Evolutionary conservation across 1,140 invertebrate species (phyloP), one percentile per base, ranked within the genome.

Genomic region (Sarcophaga bullata): DNA sequence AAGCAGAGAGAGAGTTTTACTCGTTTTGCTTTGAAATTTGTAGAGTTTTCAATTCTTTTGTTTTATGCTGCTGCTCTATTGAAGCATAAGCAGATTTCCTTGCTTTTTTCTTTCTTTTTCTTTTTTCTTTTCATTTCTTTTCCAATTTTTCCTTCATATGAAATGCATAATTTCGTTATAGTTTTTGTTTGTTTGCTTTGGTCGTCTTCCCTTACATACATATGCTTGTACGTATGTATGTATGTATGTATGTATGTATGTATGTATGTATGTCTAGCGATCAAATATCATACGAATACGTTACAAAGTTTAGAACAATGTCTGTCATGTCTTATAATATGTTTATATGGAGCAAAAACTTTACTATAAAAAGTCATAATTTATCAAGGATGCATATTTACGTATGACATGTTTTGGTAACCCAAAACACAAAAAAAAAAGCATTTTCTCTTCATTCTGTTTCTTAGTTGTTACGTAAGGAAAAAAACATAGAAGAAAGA

Each of bases 341-440:
- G 62, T 68, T 68, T 68, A 7, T 68, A 68, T 17, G n/a, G 9
- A 25, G 17, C 17, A 68, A 68, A 62, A n/a, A n/a, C 13, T 13
- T 58, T 10, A 68, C 62, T 68, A 68, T 68, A 17, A 78, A 78
- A 47, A 37, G 52, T 80, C 80, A 80, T 80, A 80, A 80, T 80
- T 80, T 80, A 46, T 25, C 80, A 46, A 80, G 80, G 80, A 80
- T 80, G 58, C 80, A 80, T 80, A 62, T 80, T 80, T 46, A n/a
- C 58, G 50, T 80, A n/a, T 80, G 80, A 80, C 80, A 80, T 80
- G 58, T 80, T 19, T 62, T 17, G n/a, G 78, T 37, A 50, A 19
- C n/a, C n/a, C n/a, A 46, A 75, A 13, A 46, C 11, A 37, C 3
- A 46, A 73, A 49, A 75, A 46, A 48, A 48, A 75, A 75, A 48